A percentile compares a stretch with the other conserved stretches of the same genome.
Conservation (phyloP, 2,888 invertebrate species). For the Allacma fusca region DNA sequence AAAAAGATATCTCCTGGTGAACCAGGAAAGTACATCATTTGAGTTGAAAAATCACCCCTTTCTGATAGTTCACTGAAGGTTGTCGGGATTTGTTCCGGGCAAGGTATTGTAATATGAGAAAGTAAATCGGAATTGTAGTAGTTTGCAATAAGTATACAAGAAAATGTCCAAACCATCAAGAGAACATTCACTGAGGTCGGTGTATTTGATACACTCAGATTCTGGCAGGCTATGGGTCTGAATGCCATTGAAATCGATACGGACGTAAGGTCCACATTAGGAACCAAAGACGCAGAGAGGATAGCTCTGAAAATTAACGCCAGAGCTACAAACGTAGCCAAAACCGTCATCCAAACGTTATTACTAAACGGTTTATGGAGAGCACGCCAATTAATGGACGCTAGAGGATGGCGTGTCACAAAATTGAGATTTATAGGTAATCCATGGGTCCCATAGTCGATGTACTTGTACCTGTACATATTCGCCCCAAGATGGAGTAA, state of each 20-base stretch:
- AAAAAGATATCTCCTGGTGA: conserved; percentile 8
- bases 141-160: not conserved
- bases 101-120: not conserved
- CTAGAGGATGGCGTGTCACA: not conserved
- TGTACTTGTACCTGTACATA: not conserved
- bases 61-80: not conserved
- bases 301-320: too few relatives aligned
- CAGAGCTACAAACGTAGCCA: too few relatives aligned
- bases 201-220: not conserved
- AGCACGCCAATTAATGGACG: not conserved
- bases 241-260: not conserved
- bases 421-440: not conserved
- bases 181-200: not conserved
- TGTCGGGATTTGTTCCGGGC: not conserved
- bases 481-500: not conserved
- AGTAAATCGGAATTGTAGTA: conserved; percentile 30
- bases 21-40: conserved; percentile 29
- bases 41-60: not conserved
- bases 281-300: too few relatives aligned
- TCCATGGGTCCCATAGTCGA: conserved; percentile 5
- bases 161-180: conserved; percentile 7
- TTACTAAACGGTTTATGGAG: not conserved
- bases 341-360: not conserved
- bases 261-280: too few relatives aligned
- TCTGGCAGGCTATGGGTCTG: not conserved